Evolutionary conservation across 2,797 vertebrate genomes (phyloP).

Genomic region (Denticeps clupeoides): DNA sequence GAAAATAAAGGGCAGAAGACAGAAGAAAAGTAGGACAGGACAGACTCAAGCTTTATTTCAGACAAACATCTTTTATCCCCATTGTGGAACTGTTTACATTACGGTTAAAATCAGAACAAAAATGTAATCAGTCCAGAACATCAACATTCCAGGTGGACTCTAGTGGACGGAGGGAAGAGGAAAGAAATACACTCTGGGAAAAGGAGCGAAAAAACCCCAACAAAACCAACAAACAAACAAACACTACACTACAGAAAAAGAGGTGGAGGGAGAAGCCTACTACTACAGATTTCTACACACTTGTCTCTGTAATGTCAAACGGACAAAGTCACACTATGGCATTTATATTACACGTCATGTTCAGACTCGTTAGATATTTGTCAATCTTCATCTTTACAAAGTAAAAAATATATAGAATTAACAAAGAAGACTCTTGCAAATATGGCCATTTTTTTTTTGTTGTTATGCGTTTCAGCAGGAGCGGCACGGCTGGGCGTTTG

Average conservation of each 20-base stretch:
- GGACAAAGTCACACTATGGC: conserved; percentile 41
- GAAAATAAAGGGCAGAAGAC: background rate
- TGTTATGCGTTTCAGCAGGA: conserved; percentile 4
- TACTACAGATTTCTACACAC: conserved; percentile 61
- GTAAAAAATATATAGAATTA: conserved; percentile 55
- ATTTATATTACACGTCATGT: conserved; percentile 39
- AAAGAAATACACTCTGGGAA: background rate
- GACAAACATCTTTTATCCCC: conserved; percentile 53
- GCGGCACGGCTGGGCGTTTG: no score
- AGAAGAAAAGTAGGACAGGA: conserved; percentile 44
- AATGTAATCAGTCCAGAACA: conserved; percentile 52
- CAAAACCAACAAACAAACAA: conserved; percentile 61
- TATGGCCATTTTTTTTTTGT: conserved; percentile 42
- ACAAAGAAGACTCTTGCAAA: conserved; percentile 47
- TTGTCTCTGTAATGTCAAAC: conserved; percentile 40
- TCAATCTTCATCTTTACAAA: conserved; percentile 44
- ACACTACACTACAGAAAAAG: conserved; percentile 37
- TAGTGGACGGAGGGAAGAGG: conserved; percentile 32
- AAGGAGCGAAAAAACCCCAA: conserved; percentile 4
- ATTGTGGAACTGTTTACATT: conserved; percentile 56
- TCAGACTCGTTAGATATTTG: conserved; percentile 14
- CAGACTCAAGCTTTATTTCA: conserved; percentile 79
- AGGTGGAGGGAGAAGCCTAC: conserved; percentile 33
- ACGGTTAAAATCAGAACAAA: conserved; percentile 37
- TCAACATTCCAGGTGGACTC: conserved; percentile 69